Base-by-base conservation (phyloP, 2,113 vertebrate species). In the Notarius quadriscutis region DNA sequence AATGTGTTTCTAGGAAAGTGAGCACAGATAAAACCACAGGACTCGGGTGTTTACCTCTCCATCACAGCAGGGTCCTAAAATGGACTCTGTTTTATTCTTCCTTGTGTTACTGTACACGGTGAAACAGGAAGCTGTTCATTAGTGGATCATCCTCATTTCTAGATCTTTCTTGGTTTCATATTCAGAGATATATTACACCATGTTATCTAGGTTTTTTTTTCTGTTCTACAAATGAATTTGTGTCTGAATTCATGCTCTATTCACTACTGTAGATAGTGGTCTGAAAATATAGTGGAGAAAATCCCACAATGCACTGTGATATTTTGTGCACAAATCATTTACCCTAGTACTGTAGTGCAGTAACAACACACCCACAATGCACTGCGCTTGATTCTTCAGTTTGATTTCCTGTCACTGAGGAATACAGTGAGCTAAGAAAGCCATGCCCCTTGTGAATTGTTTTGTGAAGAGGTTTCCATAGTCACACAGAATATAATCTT, bases 1-100 rank as follows among this genome's bases (percentile, higher is more conserved):
- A n/a, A 57, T 85, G 86, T 86, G 83, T 92, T 85, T 91, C 86
- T 91, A 92, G 93, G 90, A 83, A 93, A 94, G 93, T 92, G 15
- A 79, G 72, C 25, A 22, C 50, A 60, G 83, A 77, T 85, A 86
- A 87, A 81, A 67, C 51, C 25, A 34, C 20, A 65, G 25, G 71
- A 72, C n/a, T 87, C 63, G 27, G 41, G 79, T 34, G 55, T 30
- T 72, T 77, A 74, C 69, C 48, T 22, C 27, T 83, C 63, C 74
- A 60, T 63, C 22, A 30, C 71, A 15, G n/a, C 85, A 22, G 57
- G 60, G 30, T 50, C 55, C 41, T 41, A 15, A 53, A 57, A 58
- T 0, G 3, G 53, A 71, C 67, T n/a, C 41, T 22, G 63, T 83
- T 25, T 53, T 62, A 27, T 48, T 34, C 62, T 80, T 34, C 48